Base-by-base conservation (phyloP, 2,888 invertebrate species). In the Diogma glabrata region DNA sequence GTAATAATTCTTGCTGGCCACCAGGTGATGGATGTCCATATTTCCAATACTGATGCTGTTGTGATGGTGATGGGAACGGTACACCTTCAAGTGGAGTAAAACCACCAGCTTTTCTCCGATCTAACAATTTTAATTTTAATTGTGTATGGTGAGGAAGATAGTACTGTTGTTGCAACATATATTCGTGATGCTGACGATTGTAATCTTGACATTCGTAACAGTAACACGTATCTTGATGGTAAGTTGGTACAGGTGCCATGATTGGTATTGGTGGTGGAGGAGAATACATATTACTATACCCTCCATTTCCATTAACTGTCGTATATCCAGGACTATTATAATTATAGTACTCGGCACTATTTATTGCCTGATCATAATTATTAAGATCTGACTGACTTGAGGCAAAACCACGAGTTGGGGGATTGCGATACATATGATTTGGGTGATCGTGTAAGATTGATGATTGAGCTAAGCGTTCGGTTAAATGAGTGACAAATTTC, bases 171-270 rank as follows among this genome's bases (percentile, higher is more conserved):
- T 48, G 36, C 17, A 49, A 36, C 22, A 26, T 36, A 33, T 60
- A 56, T 24, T 57, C 52, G 48, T 56, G 47, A 38, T 57, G 59
- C 52, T 61, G 64, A 54, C 56, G 59, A 28, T 60, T 60, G 57
- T 62, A 63, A 43, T 68, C 66, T 56, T 69, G 69, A 52, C 69
- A 69, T 26, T 70, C 69, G 51, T 66, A 69, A 51, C 69, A 70
- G 53, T 63, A 69, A 55, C 69, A 70, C 19, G 64, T 63, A 20
- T 70, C 70, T 51, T 69, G 67, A 53, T 69, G 69, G 52, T 60
- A 60, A 9, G 60, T 61, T 36, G 61, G 60, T 16, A 60, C 57
- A 16, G 60, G 60, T 40, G 58, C 57, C 56, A 59, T 59, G 12
- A 60, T 58, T 17, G 59, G 55, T 51, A 59, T 55, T 8, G 57